Evolutionary conservation across 2,113 vertebrate species (phyloP), one percentile per base, ranked within the genome.

Genomic region (Neodon shergylaensis): DNA sequence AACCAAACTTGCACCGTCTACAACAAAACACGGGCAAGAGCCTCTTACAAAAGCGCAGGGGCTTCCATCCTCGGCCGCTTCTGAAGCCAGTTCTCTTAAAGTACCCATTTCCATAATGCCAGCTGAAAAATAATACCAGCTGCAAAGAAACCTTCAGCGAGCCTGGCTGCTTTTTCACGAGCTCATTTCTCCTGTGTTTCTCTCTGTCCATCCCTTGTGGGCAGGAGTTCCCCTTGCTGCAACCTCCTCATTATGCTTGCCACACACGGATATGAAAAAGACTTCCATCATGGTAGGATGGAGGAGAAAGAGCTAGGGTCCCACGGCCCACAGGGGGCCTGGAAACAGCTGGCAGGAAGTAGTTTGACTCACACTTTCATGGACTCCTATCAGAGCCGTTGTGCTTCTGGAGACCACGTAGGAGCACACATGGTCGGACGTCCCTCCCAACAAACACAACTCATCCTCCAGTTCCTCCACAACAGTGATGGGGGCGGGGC

Each of bases 191-290:
- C 58, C 13, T 52, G 0, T n/a, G 24, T 22, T 31, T 91, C 86
- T 88, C 28, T 84, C 42, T 14, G 28, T 44, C 42, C 31, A 3
- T 36, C 72, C 70, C 28, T 63, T 1, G 0, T 24, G 44, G 16
- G 10, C 44, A 91, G 93, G 61, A 94, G 88, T 65, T 91, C 58
- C 66, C 13, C 39, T 22, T 72, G 72, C 66, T 78, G 63, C 22
- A 65, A 31, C 17, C 76, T 83, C 24, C 76, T 52, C 49, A 44
- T 58, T 17, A 24, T 24, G 79, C 74, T 28, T 28, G 39, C 24
- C 10, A 24, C 42, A 24, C 1, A 8, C 33, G 44, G 49, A 7
- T 16, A 2, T 33, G 70, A 47, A 52, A 66, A 47, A 78, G 52
- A 17, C 12, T 16, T 61, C n/a, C 22, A 7, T 31, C 10, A 66